Percentiles rank a stretch among this genome's conserved stretches.
Evolutionary conservation across 2,113 vertebrate species (phyloP).

Genomic region (Rhipidura dahli): DNA sequence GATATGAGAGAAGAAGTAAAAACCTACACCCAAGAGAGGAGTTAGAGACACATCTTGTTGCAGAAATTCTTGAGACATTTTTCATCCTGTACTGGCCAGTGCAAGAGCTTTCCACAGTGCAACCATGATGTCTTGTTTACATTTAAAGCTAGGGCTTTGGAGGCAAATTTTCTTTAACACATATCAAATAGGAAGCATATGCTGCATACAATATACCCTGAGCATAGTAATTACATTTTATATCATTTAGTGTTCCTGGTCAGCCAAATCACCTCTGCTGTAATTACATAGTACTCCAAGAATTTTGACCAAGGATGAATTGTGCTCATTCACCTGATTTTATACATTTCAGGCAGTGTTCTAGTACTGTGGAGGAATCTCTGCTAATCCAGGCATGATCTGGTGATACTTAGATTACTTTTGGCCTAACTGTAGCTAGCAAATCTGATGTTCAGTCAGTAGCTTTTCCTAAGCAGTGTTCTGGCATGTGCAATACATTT

Average conservation of each 20-base stretch:
- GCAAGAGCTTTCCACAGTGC: not conserved
- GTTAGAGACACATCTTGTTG: not conserved
- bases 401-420: not conserved
- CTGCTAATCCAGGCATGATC: not conserved
- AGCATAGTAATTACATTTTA: not conserved
- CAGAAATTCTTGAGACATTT: not conserved
- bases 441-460: not conserved
- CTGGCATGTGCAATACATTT: not conserved
- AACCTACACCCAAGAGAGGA: not conserved
- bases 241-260: not conserved
- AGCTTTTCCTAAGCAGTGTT: not conserved
- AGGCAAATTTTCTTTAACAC: not conserved
- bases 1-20: not conserved
- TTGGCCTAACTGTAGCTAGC: not conserved
- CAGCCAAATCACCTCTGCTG: not conserved
- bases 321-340: not conserved
- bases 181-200: not conserved
- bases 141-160: not conserved
- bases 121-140: not conserved
- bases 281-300: not conserved
- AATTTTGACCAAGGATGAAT: not conserved
- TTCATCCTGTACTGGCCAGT: not conserved
- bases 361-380: not conserved
- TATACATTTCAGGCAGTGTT: not conserved
- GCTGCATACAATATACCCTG: not conserved